Percentiles rank a stretch among this genome's conserved stretches.
phyloP scores from a whole-genome alignment of 2,113 vertebrate genomes.

The Colinus virginianus region DNA sequence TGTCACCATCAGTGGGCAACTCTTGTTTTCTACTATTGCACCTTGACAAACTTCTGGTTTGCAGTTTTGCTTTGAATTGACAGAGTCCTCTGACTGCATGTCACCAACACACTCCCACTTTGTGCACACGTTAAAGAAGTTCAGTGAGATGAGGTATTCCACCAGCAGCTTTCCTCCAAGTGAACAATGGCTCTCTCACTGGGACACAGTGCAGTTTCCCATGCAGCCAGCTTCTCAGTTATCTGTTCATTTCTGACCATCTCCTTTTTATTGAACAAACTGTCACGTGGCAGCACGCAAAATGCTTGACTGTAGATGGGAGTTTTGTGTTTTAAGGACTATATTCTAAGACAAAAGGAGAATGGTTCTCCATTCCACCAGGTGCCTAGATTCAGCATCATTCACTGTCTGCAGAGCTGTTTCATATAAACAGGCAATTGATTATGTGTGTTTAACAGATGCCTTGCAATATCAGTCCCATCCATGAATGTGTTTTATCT shows the following conservation, averaged over 20 bases:
- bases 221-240: not conserved
- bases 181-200: not conserved
- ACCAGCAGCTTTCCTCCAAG: not conserved
- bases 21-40: not conserved
- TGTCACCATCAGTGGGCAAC: not conserved
- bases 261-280: not conserved
- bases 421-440: not conserved
- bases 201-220: not conserved
- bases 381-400: not conserved
- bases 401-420: not conserved
- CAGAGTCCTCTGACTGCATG: not conserved
- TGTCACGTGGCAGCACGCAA: not conserved
- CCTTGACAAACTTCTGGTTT: not conserved
- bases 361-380: not conserved
- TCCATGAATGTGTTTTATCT: constrained; percentile 18
- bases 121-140: not conserved
- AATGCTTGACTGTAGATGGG: not conserved
- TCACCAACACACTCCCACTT: not conserved
- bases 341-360: not conserved
- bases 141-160: not conserved
- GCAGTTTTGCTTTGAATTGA: not conserved
- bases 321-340: not conserved
- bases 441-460: constrained; percentile 34
- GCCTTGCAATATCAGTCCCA: constrained; percentile 8
- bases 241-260: not conserved